A percentile compares a stretch with the other conserved stretches of the same genome.
These are phyloP conservation scores for Choristoneura rosaceana DNA, from an alignment of 2,888 invertebrate genomes.

Conservation along the genomic window DNA sequence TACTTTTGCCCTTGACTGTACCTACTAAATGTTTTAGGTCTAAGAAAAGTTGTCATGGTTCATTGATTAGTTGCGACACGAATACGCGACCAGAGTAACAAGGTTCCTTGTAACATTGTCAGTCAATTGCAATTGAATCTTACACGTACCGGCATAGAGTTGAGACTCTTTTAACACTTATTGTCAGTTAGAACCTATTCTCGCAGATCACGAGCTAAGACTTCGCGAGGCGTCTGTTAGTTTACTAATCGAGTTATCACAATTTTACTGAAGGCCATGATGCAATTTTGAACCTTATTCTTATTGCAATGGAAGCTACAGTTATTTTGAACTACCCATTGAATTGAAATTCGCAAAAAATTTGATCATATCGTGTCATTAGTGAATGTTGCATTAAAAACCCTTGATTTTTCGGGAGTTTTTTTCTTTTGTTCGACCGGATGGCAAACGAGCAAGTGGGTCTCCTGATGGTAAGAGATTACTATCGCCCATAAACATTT, in stretches of 20 bases:
- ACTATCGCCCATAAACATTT: too few relatives aligned
- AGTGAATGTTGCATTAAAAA: background rate
- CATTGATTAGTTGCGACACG: background rate
- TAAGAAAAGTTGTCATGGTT: background rate
- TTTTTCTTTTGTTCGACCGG: too few relatives aligned
- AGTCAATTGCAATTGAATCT: background rate
- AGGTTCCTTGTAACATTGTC: background rate
- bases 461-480: too few relatives aligned
- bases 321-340: constrained; percentile 6
- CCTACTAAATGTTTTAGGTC: background rate
- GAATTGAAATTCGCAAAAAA: too few relatives aligned
- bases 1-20: too few relatives aligned
- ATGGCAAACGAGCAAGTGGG: too few relatives aligned
- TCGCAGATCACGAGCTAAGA: background rate
- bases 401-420: too few relatives aligned
- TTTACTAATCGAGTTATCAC: constrained; percentile 21
- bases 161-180: background rate
- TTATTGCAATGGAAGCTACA: background rate
- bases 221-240: background rate
- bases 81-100: background rate
- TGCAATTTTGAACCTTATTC: constrained; percentile 14
- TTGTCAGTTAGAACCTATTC: background rate
- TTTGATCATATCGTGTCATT: too few relatives aligned
- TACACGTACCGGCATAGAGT: background rate
- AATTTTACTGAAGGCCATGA: background rate